Evolutionary conservation across 2,113 vertebrate genomes (phyloP).

Genomic region (Recurvirostra avosetta): DNA sequence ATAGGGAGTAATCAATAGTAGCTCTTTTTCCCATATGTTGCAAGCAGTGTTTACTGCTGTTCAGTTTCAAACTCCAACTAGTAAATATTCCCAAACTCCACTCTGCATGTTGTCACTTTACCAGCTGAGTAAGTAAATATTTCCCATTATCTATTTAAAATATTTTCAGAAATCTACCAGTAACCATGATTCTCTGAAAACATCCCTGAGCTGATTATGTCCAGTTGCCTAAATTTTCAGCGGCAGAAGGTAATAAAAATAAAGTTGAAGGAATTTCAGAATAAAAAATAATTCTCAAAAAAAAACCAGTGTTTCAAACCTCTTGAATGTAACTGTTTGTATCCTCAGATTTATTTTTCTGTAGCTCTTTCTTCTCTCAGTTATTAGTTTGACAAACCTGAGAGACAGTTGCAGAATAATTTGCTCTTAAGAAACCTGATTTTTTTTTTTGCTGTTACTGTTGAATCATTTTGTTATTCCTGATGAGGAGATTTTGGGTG

Average conservation of each 20-base stretch:
- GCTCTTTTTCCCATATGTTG: background rate
- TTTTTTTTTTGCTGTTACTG: background rate
- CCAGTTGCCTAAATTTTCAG: background rate
- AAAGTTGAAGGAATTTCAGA: background rate
- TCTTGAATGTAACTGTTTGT: background rate
- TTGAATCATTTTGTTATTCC: background rate
- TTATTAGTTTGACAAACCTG: background rate
- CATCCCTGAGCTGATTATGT: background rate
- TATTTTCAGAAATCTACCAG: background rate
- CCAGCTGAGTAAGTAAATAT: background rate
- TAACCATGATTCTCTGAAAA: background rate
- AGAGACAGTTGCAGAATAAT: background rate
- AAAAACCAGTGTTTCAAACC: background rate
- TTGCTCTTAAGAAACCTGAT: background rate
- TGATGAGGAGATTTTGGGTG: background rate
- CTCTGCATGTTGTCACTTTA: background rate
- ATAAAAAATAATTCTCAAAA: background rate
- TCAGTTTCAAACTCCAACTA: background rate
- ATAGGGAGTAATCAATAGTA: background rate
- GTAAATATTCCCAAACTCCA: background rate
- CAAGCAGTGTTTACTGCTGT: background rate
- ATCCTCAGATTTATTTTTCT: background rate
- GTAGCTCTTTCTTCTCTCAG: background rate
- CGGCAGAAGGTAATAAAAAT: background rate
- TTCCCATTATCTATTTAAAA: background rate